Percentiles rank a stretch among this genome's conserved stretches.
phyloP scores from a whole-genome alignment of 2,888 invertebrate species.

The Xanthia icteritia region DNA sequence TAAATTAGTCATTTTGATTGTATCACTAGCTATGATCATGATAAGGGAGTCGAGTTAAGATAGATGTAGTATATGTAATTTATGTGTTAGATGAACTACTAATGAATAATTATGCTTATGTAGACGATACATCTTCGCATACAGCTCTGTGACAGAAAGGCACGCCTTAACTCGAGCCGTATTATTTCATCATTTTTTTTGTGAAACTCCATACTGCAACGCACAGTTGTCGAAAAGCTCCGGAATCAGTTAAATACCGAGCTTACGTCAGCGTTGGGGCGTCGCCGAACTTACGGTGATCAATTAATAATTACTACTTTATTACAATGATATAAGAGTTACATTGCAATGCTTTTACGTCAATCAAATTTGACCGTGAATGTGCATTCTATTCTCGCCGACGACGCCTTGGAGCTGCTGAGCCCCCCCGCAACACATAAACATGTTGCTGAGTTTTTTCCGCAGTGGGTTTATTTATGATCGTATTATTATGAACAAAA shows the following conservation, averaged over 20 bases:
- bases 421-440: background rate
- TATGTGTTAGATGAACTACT: slow-evolving; percentile 15
- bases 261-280: background rate
- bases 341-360: background rate
- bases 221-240: slow-evolving; percentile 1
- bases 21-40: slow-evolving; percentile 1
- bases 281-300: background rate
- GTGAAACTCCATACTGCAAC: background rate
- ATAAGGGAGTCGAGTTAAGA: slow-evolving; percentile 1
- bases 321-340: background rate
- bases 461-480: background rate
- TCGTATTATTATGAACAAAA: too few relatives aligned
- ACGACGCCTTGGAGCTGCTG: background rate
- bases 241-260: background rate
- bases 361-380: background rate
- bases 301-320: background rate
- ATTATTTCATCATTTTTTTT: background rate
- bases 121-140: slow-evolving; percentile 7
- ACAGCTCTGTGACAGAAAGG: background rate
- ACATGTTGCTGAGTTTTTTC: background rate
- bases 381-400: background rate
- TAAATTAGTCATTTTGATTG: slow-evolving; percentile 16
- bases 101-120: slow-evolving; percentile 34
- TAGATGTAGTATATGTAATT: slow-evolving; percentile 11
- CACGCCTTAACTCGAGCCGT: background rate